These are phyloP conservation scores for Brachionus sp. DNA, from an alignment of 1,140 invertebrate genomes.

Conservation along the genomic window DNA sequence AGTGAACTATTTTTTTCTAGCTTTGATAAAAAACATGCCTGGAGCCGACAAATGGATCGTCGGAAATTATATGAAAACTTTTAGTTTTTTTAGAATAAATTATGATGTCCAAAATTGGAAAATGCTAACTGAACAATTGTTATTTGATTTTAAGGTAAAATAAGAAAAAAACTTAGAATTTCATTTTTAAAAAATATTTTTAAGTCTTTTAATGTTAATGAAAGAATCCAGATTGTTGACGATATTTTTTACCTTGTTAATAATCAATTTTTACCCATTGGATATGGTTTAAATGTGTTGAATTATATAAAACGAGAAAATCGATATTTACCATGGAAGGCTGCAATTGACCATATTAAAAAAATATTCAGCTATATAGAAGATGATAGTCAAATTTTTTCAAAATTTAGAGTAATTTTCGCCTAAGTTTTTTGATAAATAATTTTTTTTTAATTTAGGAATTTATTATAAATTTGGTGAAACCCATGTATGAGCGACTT, in stretches of 20 bases:
- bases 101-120: slow-evolving; percentile 33
- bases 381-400: slow-evolving; percentile 42
- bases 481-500: slow-evolving; percentile 16
- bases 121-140: slow-evolving; percentile 25
- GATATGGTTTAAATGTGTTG: not conserved
- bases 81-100: slow-evolving; percentile 33
- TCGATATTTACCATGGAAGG: slow-evolving; percentile 33
- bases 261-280: not conserved
- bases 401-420: slow-evolving; percentile 27
- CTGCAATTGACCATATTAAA: not conserved
- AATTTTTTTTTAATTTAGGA: slow-evolving; percentile 21
- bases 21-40: not conserved
- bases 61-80: slow-evolving; percentile 44
- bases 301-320: not conserved
- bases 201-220: slow-evolving; percentile 1
- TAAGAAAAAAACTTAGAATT: not conserved
- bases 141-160: slow-evolving; percentile 33
- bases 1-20: not conserved
- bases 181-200: not conserved
- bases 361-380: slow-evolving; percentile 11
- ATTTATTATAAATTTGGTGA: not conserved
- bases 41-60: slow-evolving; percentile 43
- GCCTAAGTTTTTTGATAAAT: not conserved
- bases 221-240: slow-evolving; percentile 23
- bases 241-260: slow-evolving; percentile 24